phyloP scores from a whole-genome alignment of 2,888 invertebrate species.

The Phlogophora meticulosa region DNA sequence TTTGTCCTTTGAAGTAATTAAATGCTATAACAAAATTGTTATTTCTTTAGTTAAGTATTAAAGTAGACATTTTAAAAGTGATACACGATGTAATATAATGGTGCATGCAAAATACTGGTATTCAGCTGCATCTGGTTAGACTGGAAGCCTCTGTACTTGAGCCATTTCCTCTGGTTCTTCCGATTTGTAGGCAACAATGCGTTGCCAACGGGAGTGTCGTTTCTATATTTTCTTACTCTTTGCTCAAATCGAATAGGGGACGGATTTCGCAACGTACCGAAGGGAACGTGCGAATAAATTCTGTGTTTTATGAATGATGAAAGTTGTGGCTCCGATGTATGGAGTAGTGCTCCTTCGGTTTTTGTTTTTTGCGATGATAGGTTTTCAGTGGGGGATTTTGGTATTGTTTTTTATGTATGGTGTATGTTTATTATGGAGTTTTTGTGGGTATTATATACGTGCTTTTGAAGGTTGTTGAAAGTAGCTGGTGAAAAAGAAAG shows the following conservation, averaged over 20 bases:
- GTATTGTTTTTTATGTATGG: background rate
- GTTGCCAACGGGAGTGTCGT: background rate
- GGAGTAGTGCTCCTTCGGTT: slow-evolving; percentile 17
- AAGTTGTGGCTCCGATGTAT: slow-evolving; percentile 22
- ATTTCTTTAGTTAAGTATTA: no score
- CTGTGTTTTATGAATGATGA: slow-evolving; percentile 59
- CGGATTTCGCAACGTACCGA: slow-evolving; percentile 56
- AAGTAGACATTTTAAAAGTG: no score
- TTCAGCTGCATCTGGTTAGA: no score
- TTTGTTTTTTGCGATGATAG: slow-evolving; percentile 19
- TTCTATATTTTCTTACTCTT: slow-evolving; percentile 14
- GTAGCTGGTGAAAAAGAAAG: background rate
- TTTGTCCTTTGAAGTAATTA: no score
- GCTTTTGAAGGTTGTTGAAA: background rate
- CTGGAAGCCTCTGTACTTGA: no score
- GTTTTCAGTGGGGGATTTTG: slow-evolving; percentile 10
- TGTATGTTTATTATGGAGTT: background rate
- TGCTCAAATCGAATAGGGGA: slow-evolving; percentile 40
- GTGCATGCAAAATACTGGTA: no score
- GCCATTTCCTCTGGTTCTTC: no score
- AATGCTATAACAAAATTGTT: no score
- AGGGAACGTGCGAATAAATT: slow-evolving; percentile 62
- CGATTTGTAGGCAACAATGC: no score
- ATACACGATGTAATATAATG: no score
- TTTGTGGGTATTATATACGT: background rate